phyloP scores from a whole-genome alignment of 2,113 vertebrate genomes.

The Pollimyrus isidori region DNA sequence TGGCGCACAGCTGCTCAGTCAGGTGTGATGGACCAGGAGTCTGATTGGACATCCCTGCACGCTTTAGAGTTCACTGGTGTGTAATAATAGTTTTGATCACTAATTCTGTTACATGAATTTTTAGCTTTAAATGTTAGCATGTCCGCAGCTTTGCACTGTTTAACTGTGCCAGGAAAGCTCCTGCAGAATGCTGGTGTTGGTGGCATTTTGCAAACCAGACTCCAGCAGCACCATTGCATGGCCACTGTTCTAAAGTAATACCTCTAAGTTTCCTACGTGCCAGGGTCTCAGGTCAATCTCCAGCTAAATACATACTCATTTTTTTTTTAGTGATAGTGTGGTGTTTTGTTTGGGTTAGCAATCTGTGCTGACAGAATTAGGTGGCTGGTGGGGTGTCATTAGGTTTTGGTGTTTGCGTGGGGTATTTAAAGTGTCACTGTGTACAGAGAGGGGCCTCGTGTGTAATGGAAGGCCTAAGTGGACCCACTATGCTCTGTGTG shows the following conservation, averaged over 20 bases:
- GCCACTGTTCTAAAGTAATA: neutral
- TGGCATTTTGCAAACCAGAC: neutral
- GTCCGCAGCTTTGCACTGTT: neutral
- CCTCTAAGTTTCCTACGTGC: neutral
- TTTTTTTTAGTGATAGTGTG: neutral
- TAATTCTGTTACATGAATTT: neutral
- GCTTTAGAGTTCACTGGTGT: neutral
- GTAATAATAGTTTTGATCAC: neutral
- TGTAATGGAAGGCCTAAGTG: neutral
- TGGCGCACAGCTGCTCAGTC: neutral
- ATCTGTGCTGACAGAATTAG: neutral
- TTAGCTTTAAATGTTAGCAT: neutral
- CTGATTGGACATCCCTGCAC: neutral
- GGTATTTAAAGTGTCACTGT: neutral
- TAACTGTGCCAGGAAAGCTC: neutral
- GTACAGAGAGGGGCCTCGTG: neutral
- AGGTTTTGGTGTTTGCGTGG: neutral
- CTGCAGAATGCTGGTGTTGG: neutral
- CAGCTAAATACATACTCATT: neutral
- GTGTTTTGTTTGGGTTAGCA: neutral
- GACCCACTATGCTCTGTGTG: neutral
- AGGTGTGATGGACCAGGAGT: neutral
- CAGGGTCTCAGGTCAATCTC: neutral
- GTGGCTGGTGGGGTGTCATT: neutral
- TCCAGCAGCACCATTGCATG: neutral